Evolutionary conservation across 1,140 invertebrate species (phyloP).

Genomic region (Cotesia vestalis): DNA sequence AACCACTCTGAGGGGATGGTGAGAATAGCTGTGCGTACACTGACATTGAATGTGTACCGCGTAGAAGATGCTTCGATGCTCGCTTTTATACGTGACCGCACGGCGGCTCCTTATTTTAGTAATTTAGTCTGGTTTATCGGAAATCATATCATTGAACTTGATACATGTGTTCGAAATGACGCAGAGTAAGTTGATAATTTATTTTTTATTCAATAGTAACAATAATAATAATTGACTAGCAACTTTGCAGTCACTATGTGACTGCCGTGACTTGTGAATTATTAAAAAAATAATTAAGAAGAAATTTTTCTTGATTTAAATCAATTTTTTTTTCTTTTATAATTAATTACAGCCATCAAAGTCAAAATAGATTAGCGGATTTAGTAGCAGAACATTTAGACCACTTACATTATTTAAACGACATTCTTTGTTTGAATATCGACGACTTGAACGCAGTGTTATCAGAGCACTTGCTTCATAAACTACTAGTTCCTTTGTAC

Average conservation of each 20-base stretch:
- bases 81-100: conserved; percentile 93
- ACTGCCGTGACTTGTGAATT: too few relatives aligned
- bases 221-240: not conserved
- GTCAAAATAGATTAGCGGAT: conserved; percentile 89
- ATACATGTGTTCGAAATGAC: conserved; percentile 93
- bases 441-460: conserved; percentile 93
- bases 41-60: conserved; percentile 96
- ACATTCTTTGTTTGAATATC: conserved; percentile 93
- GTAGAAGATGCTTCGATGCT: conserved; percentile 96
- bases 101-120: conserved; percentile 96
- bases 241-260: not conserved
- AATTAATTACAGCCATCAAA: conserved; percentile 79
- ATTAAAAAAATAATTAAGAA: too few relatives aligned
- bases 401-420: conserved; percentile 97
- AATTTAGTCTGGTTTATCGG: conserved; percentile 99
- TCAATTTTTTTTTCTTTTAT: too few relatives aligned
- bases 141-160: conserved; percentile 95
- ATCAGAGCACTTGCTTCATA: conserved; percentile 93
- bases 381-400: conserved; percentile 97
- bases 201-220: too few relatives aligned
- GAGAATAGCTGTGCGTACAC: conserved; percentile 95
- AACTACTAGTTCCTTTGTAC: conserved; percentile 93
- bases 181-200: conserved; percentile 80
- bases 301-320: too few relatives aligned
- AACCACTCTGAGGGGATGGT: conserved; percentile 99